A percentile compares a stretch with the other conserved stretches of the same genome.
phyloP scores from a whole-genome alignment of 2,113 vertebrate species.

The Gasterosteus nipponicus region DNA sequence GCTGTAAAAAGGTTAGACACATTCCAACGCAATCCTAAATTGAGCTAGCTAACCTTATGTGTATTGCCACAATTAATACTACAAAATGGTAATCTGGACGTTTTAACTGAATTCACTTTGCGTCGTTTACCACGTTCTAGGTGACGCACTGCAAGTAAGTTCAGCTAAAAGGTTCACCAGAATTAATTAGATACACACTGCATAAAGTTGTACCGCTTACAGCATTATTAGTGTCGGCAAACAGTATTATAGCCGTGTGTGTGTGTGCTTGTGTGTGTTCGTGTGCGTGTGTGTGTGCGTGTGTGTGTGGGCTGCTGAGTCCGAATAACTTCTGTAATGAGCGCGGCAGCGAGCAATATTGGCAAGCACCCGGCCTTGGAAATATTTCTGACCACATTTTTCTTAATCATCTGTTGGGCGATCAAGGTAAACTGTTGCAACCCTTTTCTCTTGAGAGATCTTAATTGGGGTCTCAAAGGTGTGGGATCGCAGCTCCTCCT shows the following conservation, averaged over 20 bases:
- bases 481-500: conserved; percentile 77
- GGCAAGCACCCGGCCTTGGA: conserved; percentile 5
- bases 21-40: neutral
- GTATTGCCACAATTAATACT: neutral
- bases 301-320: neutral
- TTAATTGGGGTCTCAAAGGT: conserved; percentile 80
- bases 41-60: conserved; percentile 11
- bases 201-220: neutral
- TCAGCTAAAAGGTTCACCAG: conserved; percentile 4
- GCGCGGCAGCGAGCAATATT: conserved; percentile 7
- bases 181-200: neutral
- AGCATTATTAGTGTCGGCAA: conserved; percentile 8
- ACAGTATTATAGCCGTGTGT: neutral
- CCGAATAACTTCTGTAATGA: neutral
- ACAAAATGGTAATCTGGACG: neutral
- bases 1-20: conserved; percentile 16
- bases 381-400: neutral
- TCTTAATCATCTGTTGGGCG: conserved; percentile 79
- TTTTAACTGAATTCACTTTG: neutral
- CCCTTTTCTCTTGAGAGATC: conserved; percentile 84
- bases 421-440: conserved; percentile 88
- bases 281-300: neutral
- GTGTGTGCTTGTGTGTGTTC: neutral
- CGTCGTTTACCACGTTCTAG: neutral
- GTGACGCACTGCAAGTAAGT: neutral